Evolutionary conservation across 1,140 invertebrate species (phyloP).

Genomic region (Brachionus calyciflorus): DNA sequence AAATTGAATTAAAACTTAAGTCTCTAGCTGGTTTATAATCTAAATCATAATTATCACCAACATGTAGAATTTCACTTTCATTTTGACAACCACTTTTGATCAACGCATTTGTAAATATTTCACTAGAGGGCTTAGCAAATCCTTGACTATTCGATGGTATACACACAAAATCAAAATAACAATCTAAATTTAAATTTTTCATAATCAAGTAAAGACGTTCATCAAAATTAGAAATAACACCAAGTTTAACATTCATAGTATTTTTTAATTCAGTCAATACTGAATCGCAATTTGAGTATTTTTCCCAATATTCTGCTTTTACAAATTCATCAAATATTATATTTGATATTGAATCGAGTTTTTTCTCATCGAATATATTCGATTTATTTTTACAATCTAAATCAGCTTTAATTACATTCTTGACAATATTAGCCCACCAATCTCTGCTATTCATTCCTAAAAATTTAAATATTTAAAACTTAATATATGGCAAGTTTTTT

Average conservation of each 20-base stretch:
- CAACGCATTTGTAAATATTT: constrained; percentile 7
- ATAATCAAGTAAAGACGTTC: constrained; percentile 3
- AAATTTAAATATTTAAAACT: no score
- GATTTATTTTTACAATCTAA: neutral
- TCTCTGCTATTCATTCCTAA: neutral
- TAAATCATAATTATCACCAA: constrained; percentile 12
- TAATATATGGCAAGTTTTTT: no score
- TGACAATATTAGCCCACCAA: constrained; percentile 14
- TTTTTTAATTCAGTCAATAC: neutral
- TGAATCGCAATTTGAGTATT: constrained; percentile 21
- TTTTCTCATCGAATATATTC: neutral
- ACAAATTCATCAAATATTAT: constrained; percentile 13
- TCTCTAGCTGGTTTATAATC: neutral
- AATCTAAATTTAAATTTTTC: constrained; percentile 11
- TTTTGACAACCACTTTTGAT: neutral
- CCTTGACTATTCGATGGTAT: neutral
- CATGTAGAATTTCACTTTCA: neutral
- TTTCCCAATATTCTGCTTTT: constrained; percentile 8
- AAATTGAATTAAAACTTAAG: neutral
- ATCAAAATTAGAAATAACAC: constrained; percentile 42
- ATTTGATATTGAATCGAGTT: neutral
- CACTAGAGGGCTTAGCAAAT: neutral
- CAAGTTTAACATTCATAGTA: neutral
- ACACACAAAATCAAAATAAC: constrained; percentile 40
- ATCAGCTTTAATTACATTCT: neutral